Evolutionary conservation across 2,888 invertebrate species (phyloP).

Genomic region (Phaedon cochleariae): DNA sequence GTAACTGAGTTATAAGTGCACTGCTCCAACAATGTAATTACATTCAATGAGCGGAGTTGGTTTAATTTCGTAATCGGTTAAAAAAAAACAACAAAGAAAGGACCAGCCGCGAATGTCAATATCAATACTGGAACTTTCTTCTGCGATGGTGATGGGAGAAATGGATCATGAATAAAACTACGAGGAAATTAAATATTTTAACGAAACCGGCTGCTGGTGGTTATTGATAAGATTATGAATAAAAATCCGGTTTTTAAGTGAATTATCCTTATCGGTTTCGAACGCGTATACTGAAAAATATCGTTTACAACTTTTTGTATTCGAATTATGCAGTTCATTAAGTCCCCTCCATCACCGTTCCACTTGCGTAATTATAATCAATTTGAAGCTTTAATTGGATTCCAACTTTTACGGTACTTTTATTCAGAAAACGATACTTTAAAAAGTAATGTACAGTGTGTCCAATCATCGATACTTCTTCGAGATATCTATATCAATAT

Average conservation of each 20-base stretch:
- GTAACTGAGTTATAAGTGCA: slow-evolving; percentile 46
- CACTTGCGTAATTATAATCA: neutral
- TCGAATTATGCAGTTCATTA: neutral
- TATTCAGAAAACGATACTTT: too few relatives aligned
- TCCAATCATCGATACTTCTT: too few relatives aligned
- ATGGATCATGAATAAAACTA: neutral
- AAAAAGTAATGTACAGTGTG: too few relatives aligned
- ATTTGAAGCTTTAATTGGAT: neutral
- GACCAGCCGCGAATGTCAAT: too few relatives aligned
- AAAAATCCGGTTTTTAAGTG: neutral
- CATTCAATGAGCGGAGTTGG: slow-evolving; percentile 33
- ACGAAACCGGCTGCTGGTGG: neutral
- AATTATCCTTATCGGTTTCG: neutral
- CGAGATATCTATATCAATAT: too few relatives aligned
- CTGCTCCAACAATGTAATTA: slow-evolving; percentile 40
- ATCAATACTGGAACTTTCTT: too few relatives aligned
- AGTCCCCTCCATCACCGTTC: neutral
- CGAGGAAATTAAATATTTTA: neutral
- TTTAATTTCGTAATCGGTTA: slow-evolving; percentile 32
- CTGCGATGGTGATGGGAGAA: too few relatives aligned
- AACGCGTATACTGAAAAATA: neutral
- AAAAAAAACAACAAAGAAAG: slow-evolving; percentile 18
- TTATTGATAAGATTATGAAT: neutral
- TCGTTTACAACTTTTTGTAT: neutral
- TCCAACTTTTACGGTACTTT: neutral